These are phyloP conservation scores for Microcaecilia unicolor DNA, from an alignment of 2,797 vertebrate species.

Conservation along the genomic window DNA sequence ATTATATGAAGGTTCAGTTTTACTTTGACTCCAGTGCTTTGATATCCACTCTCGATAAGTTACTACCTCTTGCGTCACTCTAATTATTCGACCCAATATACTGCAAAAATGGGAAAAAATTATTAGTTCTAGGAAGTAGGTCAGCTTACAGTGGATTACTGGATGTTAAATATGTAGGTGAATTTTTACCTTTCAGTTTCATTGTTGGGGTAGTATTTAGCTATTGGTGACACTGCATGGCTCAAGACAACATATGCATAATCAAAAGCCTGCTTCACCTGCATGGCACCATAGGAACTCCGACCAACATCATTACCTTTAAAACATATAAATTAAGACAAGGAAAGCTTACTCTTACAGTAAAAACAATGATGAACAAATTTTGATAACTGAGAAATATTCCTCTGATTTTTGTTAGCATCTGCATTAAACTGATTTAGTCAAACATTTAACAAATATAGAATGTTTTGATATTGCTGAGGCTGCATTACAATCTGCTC, in stretches of 20 bases:
- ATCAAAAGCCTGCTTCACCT: conserved; percentile 96
- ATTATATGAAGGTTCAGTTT: conserved; percentile 71
- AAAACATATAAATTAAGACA: conserved; percentile 13
- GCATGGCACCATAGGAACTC: conserved; percentile 96
- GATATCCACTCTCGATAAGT: conserved; percentile 94
- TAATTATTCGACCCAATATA: conserved; percentile 90
- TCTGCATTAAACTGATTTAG: too few species aligned
- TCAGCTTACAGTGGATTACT: neutral
- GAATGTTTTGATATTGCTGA: too few species aligned
- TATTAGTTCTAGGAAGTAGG: too few species aligned
- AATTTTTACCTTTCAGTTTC: conserved; percentile 81
- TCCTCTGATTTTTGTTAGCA: neutral
- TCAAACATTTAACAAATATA: too few species aligned
- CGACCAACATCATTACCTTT: conserved; percentile 91
- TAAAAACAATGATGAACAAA: neutral
- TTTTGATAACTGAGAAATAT: too few species aligned
- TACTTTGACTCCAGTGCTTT: conserved; percentile 77
- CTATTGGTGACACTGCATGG: conserved; percentile 87
- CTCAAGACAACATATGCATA: conserved; percentile 90
- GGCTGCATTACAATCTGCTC: too few species aligned
- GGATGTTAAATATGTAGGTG: too few species aligned
- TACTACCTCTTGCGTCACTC: conserved; percentile 89
- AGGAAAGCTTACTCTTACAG: too few species aligned
- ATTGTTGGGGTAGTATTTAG: conserved; percentile 90
- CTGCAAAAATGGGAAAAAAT: conserved; percentile 42